These are phyloP conservation scores for Galagoides demidoff DNA, from an alignment of 2,797 vertebrate genomes.

Conservation along the genomic window DNA sequence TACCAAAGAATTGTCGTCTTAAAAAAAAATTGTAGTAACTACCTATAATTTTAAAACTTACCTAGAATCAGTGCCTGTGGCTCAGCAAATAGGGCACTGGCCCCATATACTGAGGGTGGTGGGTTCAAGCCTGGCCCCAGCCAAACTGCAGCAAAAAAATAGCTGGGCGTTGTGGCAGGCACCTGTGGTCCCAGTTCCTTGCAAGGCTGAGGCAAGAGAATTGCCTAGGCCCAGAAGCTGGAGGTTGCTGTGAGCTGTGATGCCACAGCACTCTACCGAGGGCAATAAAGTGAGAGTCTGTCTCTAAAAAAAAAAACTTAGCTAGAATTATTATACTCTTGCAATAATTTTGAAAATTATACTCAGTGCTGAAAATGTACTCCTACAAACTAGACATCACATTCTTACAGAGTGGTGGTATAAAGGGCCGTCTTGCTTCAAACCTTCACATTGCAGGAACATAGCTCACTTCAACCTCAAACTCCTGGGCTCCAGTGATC, in stretches of 20 bases:
- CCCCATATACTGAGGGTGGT: too few relatives aligned
- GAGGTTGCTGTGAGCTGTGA: too few relatives aligned
- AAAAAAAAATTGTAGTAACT: background rate
- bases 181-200: too few relatives aligned
- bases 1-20: background rate
- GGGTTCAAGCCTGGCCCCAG: too few relatives aligned
- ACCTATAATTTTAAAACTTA: slow-evolving; percentile 49
- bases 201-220: too few relatives aligned
- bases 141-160: too few relatives aligned
- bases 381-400: background rate
- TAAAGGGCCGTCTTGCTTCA: background rate
- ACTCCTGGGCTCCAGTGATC: background rate
- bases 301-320: background rate
- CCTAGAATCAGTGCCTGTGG: too few relatives aligned
- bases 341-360: background rate
- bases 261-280: too few relatives aligned
- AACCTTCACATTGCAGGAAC: background rate
- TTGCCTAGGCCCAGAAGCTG: too few relatives aligned
- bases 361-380: background rate
- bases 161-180: too few relatives aligned
- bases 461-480: background rate
- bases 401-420: background rate
- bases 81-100: too few relatives aligned
- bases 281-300: too few relatives aligned
- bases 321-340: background rate